phyloP scores from a whole-genome alignment of 2,888 invertebrate species.

The Polyommatus iphigenia region DNA sequence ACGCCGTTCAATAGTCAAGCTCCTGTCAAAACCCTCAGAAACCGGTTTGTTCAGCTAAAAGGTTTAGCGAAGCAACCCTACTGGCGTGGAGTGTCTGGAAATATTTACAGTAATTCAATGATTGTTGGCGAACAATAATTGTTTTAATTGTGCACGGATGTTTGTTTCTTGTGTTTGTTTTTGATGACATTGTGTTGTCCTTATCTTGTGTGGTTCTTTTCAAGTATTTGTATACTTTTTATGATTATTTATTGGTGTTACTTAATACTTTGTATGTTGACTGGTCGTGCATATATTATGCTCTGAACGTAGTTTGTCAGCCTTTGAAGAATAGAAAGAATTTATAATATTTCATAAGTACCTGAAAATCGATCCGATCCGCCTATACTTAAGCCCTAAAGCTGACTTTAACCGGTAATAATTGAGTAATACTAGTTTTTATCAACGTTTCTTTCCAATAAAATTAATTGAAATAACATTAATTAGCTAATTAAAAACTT shows the following conservation, averaged over 20 bases:
- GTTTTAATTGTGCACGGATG: constrained; percentile 21
- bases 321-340: constrained; percentile 58
- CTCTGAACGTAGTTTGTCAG: constrained; percentile 36
- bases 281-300: neutral
- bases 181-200: neutral
- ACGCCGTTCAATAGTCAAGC: neutral
- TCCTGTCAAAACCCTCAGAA: too few relatives aligned
- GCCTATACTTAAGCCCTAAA: too few relatives aligned
- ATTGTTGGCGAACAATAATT: constrained; percentile 23
- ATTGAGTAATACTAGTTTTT: too few relatives aligned
- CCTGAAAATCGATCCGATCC: too few relatives aligned
- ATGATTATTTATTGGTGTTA: neutral
- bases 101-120: constrained; percentile 25
- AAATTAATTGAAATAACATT: neutral
- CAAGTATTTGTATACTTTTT: neutral
- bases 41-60: too few relatives aligned
- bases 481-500: neutral
- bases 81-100: neutral
- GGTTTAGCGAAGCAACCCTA: neutral
- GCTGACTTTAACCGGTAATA: too few relatives aligned
- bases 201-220: neutral
- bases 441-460: neutral
- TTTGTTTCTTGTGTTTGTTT: constrained; percentile 24
- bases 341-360: too few relatives aligned
- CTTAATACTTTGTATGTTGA: neutral